These are phyloP conservation scores for Ramazzottius varieornatus DNA, from an alignment of 2,888 invertebrate species.

Conservation along the genomic window DNA sequence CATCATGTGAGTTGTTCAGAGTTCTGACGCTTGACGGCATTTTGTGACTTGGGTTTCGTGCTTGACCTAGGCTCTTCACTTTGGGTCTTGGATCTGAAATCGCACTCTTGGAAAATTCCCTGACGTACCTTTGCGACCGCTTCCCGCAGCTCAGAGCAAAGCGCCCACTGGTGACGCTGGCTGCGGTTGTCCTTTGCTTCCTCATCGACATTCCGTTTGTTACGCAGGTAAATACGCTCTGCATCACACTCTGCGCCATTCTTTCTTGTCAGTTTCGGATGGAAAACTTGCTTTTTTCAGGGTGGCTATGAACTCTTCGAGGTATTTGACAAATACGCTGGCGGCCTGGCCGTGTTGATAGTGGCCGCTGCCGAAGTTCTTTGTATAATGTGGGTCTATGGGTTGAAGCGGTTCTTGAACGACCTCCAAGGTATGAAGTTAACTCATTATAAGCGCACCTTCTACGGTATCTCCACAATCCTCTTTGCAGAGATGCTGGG, in stretches of 20 bases:
- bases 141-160: background rate
- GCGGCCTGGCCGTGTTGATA: slow-evolving; percentile 20
- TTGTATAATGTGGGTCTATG: background rate
- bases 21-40: background rate
- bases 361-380: slow-evolving; percentile 11
- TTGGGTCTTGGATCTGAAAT: background rate
- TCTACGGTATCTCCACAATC: no score
- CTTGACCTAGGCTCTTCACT: background rate
- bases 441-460: no score
- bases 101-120: background rate
- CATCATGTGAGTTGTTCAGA: background rate
- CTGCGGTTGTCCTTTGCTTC: background rate
- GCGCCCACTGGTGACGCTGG: background rate
- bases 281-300: no score
- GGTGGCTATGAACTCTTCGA: background rate
- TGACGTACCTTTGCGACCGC: background rate
- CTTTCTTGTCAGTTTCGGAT: no score
- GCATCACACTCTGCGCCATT: no score
- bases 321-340: slow-evolving; percentile 19
- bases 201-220: background rate
- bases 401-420: background rate
- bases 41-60: background rate
- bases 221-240: slow-evolving; percentile 3
- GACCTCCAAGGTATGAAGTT: background rate
- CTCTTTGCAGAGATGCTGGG: no score